phyloP scores from a whole-genome alignment of 37 sponge, comb jelly and placozoan species.

The Chondrilla cf. caribensis region DNA sequence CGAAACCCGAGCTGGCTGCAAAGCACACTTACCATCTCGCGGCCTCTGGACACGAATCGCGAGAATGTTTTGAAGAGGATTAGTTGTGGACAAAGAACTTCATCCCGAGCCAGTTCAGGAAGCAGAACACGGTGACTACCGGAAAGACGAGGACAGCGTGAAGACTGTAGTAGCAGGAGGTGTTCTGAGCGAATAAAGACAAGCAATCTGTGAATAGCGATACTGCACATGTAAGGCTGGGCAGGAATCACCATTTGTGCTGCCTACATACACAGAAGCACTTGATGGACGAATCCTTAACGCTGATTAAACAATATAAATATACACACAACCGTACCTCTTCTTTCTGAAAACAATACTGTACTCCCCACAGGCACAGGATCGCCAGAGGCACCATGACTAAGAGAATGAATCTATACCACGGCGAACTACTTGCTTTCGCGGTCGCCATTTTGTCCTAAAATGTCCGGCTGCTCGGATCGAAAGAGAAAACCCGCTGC shows the following conservation, averaged over 20 bases:
- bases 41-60: neutral
- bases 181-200: neutral
- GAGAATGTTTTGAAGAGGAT: neutral
- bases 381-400: neutral
- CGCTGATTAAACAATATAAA: neutral
- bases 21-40: neutral
- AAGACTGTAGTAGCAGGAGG: constrained; percentile 60
- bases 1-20: neutral
- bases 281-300: constrained; percentile 27
- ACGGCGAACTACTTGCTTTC: neutral
- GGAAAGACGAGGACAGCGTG: constrained; percentile 38
- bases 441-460: constrained; percentile 6
- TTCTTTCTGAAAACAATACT: neutral
- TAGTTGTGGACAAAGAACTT: constrained; percentile 76
- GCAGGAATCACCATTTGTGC: neutral
- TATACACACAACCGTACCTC: constrained; percentile 1
- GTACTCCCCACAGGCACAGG: neutral
- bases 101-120: constrained; percentile 56
- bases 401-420: neutral
- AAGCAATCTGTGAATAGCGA: neutral
- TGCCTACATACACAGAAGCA: constrained; percentile 27
- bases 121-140: constrained; percentile 31
- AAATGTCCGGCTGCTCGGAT: neutral
- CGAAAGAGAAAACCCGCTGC: neutral
- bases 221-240: constrained; percentile 11